Evolutionary conservation across 2,888 invertebrate species (phyloP), one percentile per base, ranked within the genome.

Genomic region (Cheiracanthium punctorium): DNA sequence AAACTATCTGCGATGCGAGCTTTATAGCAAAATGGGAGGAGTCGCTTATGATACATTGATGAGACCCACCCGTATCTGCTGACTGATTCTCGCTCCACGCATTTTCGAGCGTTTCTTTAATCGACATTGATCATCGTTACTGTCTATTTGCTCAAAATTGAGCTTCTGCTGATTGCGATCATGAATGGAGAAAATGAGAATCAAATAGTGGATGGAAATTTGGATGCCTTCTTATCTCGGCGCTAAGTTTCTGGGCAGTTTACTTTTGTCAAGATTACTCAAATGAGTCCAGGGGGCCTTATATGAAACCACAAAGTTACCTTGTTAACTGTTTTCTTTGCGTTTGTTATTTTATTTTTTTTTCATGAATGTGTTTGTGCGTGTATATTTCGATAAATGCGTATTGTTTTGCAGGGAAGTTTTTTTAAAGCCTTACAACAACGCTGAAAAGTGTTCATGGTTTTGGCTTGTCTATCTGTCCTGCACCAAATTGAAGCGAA

Each of bases 191-290:
- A 24, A 24, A 33, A 71, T n/a, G 28, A 71, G 29, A 17, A 71
- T 64, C 43, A 77, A 37, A 5, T n/a, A 64, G 80, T 52, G 71
- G 80, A 80, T 72, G 80, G 80, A 80, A 80, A 80, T 80, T 80
- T 71, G 33, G 58, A 71, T 37, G 37, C 41, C 37, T n/a, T n/a
- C 29, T 52, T 80, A 80, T 71, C 80, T 80, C 29, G 41, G 20
- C 41, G 28, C 52, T n/a, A 32, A 58, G 37, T 64, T 64, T 71
- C 58, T 20, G 37, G 58, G 64, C 28, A 71, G 52, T 70, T 41
- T 58, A 72, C 71, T 71, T 71, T 80, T 64, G 58, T 71, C 71
- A 80, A 71, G 80, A 80, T 72, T 71, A 52, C 71, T 24, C 30
- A 80, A 72, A 80, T 80, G 52, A 72, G 70, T 64, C 30, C 33